Base-by-base conservation (phyloP, 2,797 vertebrate species). In the Liparis tanakae region DNA sequence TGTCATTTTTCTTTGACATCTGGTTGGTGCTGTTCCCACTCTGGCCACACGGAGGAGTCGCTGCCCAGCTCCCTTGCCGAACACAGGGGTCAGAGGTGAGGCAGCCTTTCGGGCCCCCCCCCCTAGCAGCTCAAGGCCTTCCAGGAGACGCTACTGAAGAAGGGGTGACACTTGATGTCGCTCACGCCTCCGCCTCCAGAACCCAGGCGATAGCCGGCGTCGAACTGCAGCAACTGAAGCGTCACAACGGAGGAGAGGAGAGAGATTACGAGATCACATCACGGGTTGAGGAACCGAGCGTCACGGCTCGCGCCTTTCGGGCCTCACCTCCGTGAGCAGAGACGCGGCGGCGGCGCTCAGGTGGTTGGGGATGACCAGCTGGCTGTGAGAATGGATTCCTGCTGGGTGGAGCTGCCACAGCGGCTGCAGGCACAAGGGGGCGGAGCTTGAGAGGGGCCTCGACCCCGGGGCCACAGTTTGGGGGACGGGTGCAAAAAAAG, bases 141-240 rank as follows among this genome's bases (percentile, higher is more conserved):
- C 98, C 98, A 99, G 0, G 94, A 95, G 74, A 99, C 68, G 0
- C 90, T 79, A 50, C 88, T 95, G 92, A 99, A 99, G 91, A 99
- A 99, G 6, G 97, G 95, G 72, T 99, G 98, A 78, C 96, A 95
- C 89, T 98, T 99, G 84, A 99, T 96, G 88, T 95, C 96, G 0
- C 92, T 91, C 62, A 96, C 93, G 0, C 97, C 98, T 0, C 94
- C 96, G 12, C 93, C 94, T 83, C 96, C 96, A 2, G 94, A 94
- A 7, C 98, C 97, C 88, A 99, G 72, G 20, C 98, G 97, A 60
- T 65, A 94, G 22, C 95, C 92, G 0, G 97, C 96, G 5, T 99
- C 95, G 37, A 96, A 98, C 92, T 96, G 96, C 67, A 99, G 93
- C 55, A 99, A 88, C 98, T 99, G 53, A 79, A 79, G 48, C 7